Evolutionary conservation across 2,797 vertebrate species (phyloP), one percentile per base, ranked within the genome.

Genomic region (Lindbergichthys nudifrons): DNA sequence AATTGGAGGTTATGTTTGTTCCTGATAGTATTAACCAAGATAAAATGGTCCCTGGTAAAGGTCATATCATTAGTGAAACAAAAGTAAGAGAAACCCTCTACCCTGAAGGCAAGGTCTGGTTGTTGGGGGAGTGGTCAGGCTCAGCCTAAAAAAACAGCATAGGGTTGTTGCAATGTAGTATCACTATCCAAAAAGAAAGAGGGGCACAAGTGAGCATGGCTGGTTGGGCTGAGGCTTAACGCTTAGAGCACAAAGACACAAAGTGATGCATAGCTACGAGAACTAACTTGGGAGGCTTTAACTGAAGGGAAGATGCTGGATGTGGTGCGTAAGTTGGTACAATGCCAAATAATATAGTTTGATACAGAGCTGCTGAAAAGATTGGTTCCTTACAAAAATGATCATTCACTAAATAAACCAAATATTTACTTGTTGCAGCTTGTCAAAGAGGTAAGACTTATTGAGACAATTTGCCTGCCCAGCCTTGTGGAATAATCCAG

Each of bases 121-220:
- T 51, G 12, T 32, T 32, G 32, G 32, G 5, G 1, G 1, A n/a
- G 12, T 39, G 54, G 32, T 57, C 54, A 32, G 32, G 32, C 32
- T 32, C 23, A 26, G 3, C 23, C 23, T 26, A 26, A 26, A 26
- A 57, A 36, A 57, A n/a, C 48, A 50, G 21, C 48, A 21, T 50
- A 19, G 11, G 48, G 48, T 39, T 4, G 2, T 32, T 57, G 32
- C 5, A 30, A 39, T 57, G 18, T 57, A 32, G 54, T 16, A 16
- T 57, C 32, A 39, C 32, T 57, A 39, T 6, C 18, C 32, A n/a
- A 50, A 57, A 57, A 57, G 12, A 57, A 57, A 57, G n/a, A 57
- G 32, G 19, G 32, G 16, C 10, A 16, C 18, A 54, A 54, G 30
- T 4, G 53, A 18, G 10, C 18, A 39, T 39, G 32, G 16, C 48